These are phyloP conservation scores for Blastomussa wellsi DNA, from an alignment of 92 coral and sea anemone species.

Conservation along the genomic window DNA sequence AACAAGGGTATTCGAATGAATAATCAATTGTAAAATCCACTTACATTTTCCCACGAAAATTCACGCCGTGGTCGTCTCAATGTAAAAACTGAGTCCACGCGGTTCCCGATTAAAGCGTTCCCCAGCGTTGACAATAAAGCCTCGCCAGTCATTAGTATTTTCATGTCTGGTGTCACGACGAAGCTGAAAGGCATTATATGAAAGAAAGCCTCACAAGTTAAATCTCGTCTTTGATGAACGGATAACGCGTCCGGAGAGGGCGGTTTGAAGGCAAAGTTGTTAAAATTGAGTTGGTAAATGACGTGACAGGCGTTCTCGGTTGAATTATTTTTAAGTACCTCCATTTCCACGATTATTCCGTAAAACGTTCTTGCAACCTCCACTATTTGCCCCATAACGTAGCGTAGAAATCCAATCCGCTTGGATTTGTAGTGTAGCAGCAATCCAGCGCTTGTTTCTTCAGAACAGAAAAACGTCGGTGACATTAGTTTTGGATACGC, in stretches of 20 bases:
- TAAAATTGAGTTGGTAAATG: conserved; percentile 60
- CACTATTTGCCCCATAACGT: conserved; percentile 79
- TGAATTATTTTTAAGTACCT: conserved; percentile 37
- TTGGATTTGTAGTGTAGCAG: conserved; percentile 71
- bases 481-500: conserved; percentile 80
- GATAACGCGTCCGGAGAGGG: conserved; percentile 45
- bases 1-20: background rate
- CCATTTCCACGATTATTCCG: conserved; percentile 51
- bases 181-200: conserved; percentile 77
- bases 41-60: conserved; percentile 80
- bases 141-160: conserved; percentile 55
- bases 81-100: conserved; percentile 49
- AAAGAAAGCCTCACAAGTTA: conserved; percentile 62
- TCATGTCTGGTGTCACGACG: conserved; percentile 66
- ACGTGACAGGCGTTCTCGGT: conserved; percentile 46
- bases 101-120: conserved; percentile 48
- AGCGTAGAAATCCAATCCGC: conserved; percentile 65
- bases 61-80: conserved; percentile 76
- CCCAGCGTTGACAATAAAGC: conserved; percentile 62
- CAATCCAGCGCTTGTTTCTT: conserved; percentile 75
- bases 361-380: conserved; percentile 69
- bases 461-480: conserved; percentile 75
- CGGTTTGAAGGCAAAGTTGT: conserved; percentile 65
- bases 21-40: conserved; percentile 18
- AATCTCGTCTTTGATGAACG: conserved; percentile 14